phyloP scores from a whole-genome alignment of 2,797 vertebrate genomes.

The Liparis tanakae region DNA sequence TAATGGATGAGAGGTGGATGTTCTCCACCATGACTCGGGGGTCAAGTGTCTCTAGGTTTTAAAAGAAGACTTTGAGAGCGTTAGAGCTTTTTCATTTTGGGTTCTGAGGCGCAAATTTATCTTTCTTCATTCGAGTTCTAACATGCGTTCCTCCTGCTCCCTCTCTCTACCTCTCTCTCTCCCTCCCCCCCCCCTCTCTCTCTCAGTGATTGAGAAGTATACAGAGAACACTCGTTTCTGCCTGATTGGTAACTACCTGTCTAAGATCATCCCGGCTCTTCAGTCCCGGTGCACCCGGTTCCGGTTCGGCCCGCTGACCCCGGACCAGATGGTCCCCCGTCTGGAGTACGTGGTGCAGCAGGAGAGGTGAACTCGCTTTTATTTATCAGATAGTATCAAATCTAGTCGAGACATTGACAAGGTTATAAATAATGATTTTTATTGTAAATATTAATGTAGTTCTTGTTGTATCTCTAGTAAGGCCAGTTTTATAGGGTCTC shows the following conservation, averaged over 20 bases:
- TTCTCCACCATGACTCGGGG: background rate
- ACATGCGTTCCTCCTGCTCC: background rate
- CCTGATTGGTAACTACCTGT: conserved; percentile 97
- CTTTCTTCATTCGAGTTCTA: background rate
- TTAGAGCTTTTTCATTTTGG: background rate
- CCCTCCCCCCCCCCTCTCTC: background rate
- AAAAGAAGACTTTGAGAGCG: background rate
- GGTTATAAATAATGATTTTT: too few species aligned
- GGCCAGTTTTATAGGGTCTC: too few species aligned
- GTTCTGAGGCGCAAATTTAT: background rate
- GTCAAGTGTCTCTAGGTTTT: background rate
- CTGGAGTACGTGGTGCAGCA: conserved; percentile 88
- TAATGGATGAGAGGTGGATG: background rate
- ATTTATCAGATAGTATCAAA: too few species aligned
- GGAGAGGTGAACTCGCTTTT: conserved; percentile 83
- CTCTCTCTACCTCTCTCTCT: background rate
- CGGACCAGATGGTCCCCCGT: conserved; percentile 93
- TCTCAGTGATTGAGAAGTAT: conserved; percentile 95
- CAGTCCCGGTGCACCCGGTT: conserved; percentile 98
- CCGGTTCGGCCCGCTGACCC: conserved; percentile 92
- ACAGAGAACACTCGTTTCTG: conserved; percentile 98
- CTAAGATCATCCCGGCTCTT: conserved; percentile 97
- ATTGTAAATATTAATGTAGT: too few species aligned
- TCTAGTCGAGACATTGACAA: too few species aligned
- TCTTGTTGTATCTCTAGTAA: too few species aligned